These are phyloP conservation scores for Cantharis flavilabris DNA, from an alignment of 2,888 invertebrate genomes.

Conservation along the genomic window DNA sequence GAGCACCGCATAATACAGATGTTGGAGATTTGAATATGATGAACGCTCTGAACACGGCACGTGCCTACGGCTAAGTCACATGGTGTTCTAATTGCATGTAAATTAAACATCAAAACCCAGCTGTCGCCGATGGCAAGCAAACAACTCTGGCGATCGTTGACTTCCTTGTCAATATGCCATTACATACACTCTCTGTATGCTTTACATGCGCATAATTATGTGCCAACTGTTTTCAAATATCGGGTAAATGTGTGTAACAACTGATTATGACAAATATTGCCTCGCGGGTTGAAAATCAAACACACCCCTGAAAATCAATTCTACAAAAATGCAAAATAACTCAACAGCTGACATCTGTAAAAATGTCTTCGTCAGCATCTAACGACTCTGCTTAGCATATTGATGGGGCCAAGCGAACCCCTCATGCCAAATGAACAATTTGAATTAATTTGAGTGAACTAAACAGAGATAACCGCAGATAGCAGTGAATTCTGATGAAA, in stretches of 20 bases:
- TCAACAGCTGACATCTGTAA: conserved; percentile 19
- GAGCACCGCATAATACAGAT: neutral
- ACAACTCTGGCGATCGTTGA: conserved; percentile 15
- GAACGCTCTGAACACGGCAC: conserved; percentile 8
- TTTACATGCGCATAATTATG: conserved; percentile 29
- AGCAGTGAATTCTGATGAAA: conserved; percentile 36
- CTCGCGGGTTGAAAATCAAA: neutral
- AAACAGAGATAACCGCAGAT: conserved; percentile 37
- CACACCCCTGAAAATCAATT: neutral
- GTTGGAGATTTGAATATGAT: conserved; percentile 17
- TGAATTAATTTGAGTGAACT: conserved; percentile 34
- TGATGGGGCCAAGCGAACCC: conserved; percentile 34
- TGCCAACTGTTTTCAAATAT: conserved; percentile 28
- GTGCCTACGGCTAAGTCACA: conserved; percentile 18
- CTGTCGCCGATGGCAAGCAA: conserved; percentile 21
- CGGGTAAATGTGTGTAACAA: conserved; percentile 7
- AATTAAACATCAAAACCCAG: conserved; percentile 25
- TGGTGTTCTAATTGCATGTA: conserved; percentile 30
- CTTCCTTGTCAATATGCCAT: conserved; percentile 31
- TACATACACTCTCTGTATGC: conserved; percentile 22
- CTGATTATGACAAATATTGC: conserved; percentile 8
- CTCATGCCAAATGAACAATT: conserved; percentile 35
- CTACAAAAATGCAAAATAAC: neutral
- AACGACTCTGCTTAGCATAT: conserved; percentile 32
- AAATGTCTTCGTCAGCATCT: conserved; percentile 13